Conservation (phyloP, 2,888 invertebrate species). For the Papilio elwesi region DNA sequence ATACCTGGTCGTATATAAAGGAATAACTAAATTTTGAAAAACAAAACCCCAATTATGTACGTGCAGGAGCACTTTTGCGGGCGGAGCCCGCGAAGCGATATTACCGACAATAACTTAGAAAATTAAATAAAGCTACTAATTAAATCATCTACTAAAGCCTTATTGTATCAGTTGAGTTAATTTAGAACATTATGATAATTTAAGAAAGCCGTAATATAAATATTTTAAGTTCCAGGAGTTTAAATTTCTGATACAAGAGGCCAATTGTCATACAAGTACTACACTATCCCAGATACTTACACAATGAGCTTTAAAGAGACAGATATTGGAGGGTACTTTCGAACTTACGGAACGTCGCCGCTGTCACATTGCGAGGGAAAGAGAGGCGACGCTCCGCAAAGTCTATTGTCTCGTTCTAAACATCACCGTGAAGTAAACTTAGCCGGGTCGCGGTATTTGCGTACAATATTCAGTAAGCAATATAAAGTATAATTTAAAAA, state of each 20-base stretch:
- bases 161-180: conserved; percentile 66
- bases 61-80: conserved; percentile 49
- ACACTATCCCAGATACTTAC: conserved; percentile 25
- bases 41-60: conserved; percentile 73
- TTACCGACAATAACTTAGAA: conserved; percentile 78
- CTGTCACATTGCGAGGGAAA: not conserved
- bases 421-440: not conserved
- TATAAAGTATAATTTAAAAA: conserved; percentile 68
- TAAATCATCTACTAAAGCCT: conserved; percentile 71
- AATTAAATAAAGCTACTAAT: conserved; percentile 79
- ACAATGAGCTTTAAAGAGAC: no score
- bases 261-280: conserved; percentile 52
- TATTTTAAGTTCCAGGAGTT: conserved; percentile 51
- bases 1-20: conserved; percentile 78
- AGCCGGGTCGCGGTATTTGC: conserved; percentile 9
- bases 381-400: not conserved
- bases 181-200: conserved; percentile 53
- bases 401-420: not conserved
- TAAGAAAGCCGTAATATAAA: conserved; percentile 54
- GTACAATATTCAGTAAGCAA: conserved; percentile 45
- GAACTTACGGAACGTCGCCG: not conserved
- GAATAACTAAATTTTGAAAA: conserved; percentile 73
- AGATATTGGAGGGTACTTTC: no score
- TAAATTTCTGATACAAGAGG: conserved; percentile 67
- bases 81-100: conserved; percentile 47